Conservation (phyloP, 1,140 invertebrate species). For the Anastatus disparis region DNA sequence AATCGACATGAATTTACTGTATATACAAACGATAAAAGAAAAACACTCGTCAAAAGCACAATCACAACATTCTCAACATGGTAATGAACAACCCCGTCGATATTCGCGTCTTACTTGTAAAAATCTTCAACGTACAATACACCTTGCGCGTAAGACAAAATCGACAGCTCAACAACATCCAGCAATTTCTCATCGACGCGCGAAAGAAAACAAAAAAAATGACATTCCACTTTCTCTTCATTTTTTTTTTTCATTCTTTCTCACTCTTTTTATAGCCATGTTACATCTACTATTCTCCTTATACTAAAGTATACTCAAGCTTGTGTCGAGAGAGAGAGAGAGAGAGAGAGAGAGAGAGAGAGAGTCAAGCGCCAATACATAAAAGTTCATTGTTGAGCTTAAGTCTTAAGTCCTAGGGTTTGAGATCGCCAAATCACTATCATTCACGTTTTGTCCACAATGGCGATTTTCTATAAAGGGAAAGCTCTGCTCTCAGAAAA, state of each 20-base stretch:
- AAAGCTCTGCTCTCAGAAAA: background rate
- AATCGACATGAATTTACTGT: background rate
- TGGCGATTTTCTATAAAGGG: constrained; percentile 7
- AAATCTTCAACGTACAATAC: too few relatives aligned
- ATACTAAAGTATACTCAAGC: background rate
- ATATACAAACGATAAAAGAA: background rate
- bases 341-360: too few relatives aligned
- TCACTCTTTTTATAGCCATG: background rate
- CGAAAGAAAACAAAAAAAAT: background rate
- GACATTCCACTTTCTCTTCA: constrained; percentile 2
- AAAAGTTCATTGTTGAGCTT: background rate
- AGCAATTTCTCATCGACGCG: background rate
- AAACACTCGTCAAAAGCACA: background rate
- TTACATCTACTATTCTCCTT: background rate
- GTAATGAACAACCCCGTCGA: constrained; percentile 11
- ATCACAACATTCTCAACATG: background rate
- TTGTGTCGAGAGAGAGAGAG: too few relatives aligned
- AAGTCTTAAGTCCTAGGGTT: background rate
- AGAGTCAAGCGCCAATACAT: too few relatives aligned
- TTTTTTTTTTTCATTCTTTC: too few relatives aligned
- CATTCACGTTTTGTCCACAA: constrained; percentile 13
- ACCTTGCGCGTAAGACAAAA: background rate
- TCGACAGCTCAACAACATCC: constrained; percentile 8
- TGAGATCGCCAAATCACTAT: constrained; percentile 22
- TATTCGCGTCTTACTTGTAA: too few relatives aligned